Conservation (phyloP, 2,888 invertebrate genomes). For the Agrochola circellaris region DNA sequence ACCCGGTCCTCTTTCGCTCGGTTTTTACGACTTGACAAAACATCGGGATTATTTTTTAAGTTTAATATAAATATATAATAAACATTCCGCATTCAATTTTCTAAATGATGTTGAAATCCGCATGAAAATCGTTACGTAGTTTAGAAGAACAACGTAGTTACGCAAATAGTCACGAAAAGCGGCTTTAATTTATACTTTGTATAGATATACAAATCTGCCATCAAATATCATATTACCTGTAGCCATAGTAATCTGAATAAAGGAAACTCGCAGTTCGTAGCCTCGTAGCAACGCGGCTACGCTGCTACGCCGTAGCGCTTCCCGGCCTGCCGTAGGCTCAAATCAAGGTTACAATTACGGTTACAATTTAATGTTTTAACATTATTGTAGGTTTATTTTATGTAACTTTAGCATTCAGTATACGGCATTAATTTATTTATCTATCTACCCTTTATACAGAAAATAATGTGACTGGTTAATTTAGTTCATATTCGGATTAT, state of each 20-base stretch:
- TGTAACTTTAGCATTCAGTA: background rate
- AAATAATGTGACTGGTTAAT: too few relatives aligned
- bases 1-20: too few relatives aligned
- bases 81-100: background rate
- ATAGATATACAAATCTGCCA: background rate
- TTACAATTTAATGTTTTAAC: background rate
- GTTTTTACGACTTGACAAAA: background rate
- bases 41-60: background rate
- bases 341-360: conserved; percentile 1
- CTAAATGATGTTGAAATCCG: background rate
- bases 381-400: background rate
- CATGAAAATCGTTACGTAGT: background rate
- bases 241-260: background rate
- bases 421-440: background rate
- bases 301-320: conserved; percentile 52
- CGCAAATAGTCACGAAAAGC: background rate
- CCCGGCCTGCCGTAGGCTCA: background rate
- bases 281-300: conserved; percentile 36
- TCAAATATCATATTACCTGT: background rate
- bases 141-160: too few relatives aligned
- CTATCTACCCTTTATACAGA: background rate
- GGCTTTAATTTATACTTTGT: background rate
- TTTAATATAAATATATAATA: background rate
- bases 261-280: background rate
- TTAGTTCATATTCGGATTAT: too few relatives aligned